Evolutionary conservation across 1,140 invertebrate species (phyloP), one percentile per base, ranked within the genome.

Genomic region (Drosophila littoralis): DNA sequence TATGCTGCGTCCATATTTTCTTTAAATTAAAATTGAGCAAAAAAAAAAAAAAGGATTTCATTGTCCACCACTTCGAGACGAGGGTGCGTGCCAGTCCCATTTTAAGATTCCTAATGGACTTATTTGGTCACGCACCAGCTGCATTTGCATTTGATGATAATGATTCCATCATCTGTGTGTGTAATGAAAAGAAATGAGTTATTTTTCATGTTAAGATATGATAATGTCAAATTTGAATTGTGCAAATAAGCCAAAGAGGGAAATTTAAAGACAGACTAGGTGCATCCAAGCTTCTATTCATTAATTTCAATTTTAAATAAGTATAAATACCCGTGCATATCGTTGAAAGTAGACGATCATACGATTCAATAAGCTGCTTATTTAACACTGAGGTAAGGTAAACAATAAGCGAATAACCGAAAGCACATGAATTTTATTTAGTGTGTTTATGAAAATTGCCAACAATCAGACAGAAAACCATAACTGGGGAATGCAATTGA

Each of bases 391-490:
- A 66, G 64, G 70, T 40, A 82, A 88, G 79, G 60, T 77, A 69
- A 71, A 83, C 69, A 88, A 83, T 74, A 80, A 75, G 63, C 69
- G 77, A 63, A 28, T 28, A 28, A 28, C 22, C 22, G 22, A 48
- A 35, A 58, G 42, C 40, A 15, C 50, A 80, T 89, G 43, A 75
- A 74, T 77, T 88, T 88, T 79, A 83, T 89, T 74, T 61, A 76
- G 76, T 80, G 73, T 65, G 84, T 55, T 88, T 89, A 88, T 89
- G 77, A 83, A 89, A 89, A 88, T 83, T 77, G 80, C 80, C 77
- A 88, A 70, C 84, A 88, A 84, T 89, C 84, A 88, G 84, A 88
- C 84, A 88, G 77, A 88, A 28, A 88, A 59, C 77, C 63, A 88
- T 89, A 84, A 89, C 58, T 28, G 65, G 43, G 42, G 22, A 72